phyloP scores from a whole-genome alignment of 2,888 invertebrate species.

The Eupithecia centaureata region DNA sequence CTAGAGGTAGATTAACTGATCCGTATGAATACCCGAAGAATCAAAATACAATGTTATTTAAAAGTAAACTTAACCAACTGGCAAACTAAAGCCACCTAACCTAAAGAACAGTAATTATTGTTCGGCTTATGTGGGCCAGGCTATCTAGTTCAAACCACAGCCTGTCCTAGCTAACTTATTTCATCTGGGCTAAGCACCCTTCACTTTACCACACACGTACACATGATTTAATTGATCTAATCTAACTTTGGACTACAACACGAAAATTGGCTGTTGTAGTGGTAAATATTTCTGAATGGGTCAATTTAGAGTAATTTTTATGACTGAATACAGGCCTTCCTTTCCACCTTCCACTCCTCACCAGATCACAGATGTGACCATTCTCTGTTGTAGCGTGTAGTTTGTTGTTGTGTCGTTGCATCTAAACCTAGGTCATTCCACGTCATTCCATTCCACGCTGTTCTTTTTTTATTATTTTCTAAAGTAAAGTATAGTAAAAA shows the following conservation, averaged over 20 bases:
- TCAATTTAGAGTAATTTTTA: no score
- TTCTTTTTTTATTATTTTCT: no score
- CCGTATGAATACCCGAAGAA: background rate
- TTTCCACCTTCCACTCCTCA: no score
- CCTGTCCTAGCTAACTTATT: background rate
- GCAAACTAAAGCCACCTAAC: background rate
- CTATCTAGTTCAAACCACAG: conserved; percentile 27
- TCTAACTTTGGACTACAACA: background rate
- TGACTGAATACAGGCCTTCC: no score
- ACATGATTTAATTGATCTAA: conserved; percentile 11
- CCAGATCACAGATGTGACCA: no score
- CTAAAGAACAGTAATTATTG: background rate
- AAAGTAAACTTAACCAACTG: background rate
- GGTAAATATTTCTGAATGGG: background rate
- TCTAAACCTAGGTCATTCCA: no score
- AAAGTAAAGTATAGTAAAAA: background rate
- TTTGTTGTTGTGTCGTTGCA: no score
- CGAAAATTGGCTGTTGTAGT: background rate
- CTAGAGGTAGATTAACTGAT: no score
- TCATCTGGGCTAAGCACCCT: conserved; percentile 29
- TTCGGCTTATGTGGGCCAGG: conserved; percentile 14
- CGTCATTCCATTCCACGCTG: no score
- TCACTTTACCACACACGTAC: conserved; percentile 41
- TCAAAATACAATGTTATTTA: background rate
- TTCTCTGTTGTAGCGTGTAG: no score